A percentile compares a stretch with the other conserved stretches of the same genome.
phyloP scores from a whole-genome alignment of 2,888 invertebrate genomes.

The Sphecodes monilicornis region DNA sequence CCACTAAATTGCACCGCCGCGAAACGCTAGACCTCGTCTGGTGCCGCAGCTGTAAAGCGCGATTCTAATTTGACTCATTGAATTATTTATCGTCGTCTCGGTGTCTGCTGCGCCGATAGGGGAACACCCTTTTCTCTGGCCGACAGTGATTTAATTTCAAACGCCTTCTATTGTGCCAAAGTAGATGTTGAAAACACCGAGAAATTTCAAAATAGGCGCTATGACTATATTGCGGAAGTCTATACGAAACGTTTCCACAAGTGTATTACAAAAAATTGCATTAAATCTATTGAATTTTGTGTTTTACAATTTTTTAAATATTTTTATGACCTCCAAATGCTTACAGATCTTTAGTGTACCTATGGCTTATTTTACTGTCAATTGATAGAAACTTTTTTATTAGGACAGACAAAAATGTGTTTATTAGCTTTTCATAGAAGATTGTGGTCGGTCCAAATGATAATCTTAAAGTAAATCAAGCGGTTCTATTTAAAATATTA shows the following conservation, averaged over 20 bases:
- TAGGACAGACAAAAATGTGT: background rate
- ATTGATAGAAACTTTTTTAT: background rate
- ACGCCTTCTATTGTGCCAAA: background rate
- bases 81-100: conserved; percentile 57
- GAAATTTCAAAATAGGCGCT: background rate
- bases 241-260: background rate
- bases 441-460: too few species aligned
- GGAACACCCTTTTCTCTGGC: conserved; percentile 20
- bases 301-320: background rate
- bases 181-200: background rate
- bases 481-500: too few species aligned
- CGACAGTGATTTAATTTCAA: conserved; percentile 36
- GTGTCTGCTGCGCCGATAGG: conserved; percentile 21
- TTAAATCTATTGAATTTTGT: background rate
- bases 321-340: background rate
- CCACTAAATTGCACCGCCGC: conserved; percentile 60
- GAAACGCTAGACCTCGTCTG: conserved; percentile 34
- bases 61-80: conserved; percentile 65
- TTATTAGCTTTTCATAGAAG: too few species aligned
- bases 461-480: too few species aligned
- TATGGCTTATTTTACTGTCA: too few species aligned
- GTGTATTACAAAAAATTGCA: background rate
- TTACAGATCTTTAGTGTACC: background rate
- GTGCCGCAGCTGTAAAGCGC: conserved; percentile 53
- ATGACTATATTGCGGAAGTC: background rate